Conservation (phyloP, 2,797 vertebrate species). For the Chaunax sp. region DNA sequence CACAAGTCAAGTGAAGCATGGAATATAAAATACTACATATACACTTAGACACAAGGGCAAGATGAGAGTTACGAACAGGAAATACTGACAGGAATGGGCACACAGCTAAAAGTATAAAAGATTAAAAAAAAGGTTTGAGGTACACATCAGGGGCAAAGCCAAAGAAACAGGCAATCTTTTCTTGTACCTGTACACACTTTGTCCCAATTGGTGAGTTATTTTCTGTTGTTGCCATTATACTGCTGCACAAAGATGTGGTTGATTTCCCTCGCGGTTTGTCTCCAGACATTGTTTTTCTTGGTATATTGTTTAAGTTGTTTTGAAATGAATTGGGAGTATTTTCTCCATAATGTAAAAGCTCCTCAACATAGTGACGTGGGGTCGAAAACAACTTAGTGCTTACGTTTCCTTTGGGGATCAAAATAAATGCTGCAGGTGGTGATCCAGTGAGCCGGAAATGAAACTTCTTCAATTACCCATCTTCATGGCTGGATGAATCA, state of each 20-base stretch:
- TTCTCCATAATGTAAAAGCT: conserved; percentile 2
- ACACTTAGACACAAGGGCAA: no score
- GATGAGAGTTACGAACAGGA: no score
- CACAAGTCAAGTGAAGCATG: no score
- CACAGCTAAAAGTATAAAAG: no score
- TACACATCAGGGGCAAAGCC: no score
- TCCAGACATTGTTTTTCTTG: not conserved
- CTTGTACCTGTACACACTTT: no score
- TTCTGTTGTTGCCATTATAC: conserved; percentile 1
- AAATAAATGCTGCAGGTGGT: not conserved
- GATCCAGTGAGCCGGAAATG: not conserved
- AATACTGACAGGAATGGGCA: no score
- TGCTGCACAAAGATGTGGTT: conserved; percentile 1
- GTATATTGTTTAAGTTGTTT: not conserved
- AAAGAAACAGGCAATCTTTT: no score
- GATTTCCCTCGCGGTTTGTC: not conserved
- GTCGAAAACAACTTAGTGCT: not conserved
- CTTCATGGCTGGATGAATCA: not conserved
- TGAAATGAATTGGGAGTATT: not conserved
- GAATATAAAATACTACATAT: no score
- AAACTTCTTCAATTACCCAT: no score
- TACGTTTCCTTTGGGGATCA: conserved; percentile 1
- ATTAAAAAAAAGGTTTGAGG: no score
- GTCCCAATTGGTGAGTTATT: not conserved
- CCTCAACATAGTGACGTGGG: not conserved